These are phyloP conservation scores for Trematomus bernacchii DNA, from an alignment of 2,797 vertebrate genomes.

Conservation along the genomic window DNA sequence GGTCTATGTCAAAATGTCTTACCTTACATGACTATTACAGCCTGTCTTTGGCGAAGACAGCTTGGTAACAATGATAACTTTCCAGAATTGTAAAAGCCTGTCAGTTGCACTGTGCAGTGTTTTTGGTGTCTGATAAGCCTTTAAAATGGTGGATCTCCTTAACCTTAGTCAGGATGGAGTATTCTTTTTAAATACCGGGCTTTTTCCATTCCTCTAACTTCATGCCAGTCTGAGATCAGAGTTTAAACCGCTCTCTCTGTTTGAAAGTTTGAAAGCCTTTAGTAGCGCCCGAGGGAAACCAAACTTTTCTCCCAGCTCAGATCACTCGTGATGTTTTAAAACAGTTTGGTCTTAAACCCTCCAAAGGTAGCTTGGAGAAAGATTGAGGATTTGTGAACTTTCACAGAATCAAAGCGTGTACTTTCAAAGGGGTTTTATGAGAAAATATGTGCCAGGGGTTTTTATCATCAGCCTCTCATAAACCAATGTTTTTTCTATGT, in stretches of 20 bases:
- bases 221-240: neutral
- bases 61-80: neutral
- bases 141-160: neutral
- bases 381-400: conserved; percentile 7
- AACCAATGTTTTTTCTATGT: conserved; percentile 29
- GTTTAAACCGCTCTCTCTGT: neutral
- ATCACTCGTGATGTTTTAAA: conserved; percentile 6
- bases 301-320: conserved; percentile 6
- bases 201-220: neutral
- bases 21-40: no score
- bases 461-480: conserved; percentile 33
- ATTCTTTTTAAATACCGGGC: neutral
- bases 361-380: conserved; percentile 2
- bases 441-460: conserved; percentile 31
- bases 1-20: no score
- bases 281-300: neutral
- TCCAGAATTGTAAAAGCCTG: neutral
- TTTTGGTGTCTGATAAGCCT: neutral
- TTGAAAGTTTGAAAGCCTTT: conserved; percentile 1
- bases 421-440: conserved; percentile 16
- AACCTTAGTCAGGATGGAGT: neutral
- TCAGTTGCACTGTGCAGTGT: neutral
- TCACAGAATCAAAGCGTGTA: conserved; percentile 10
- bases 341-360: conserved; percentile 8
- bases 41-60: no score